Evolutionary conservation across 1,140 invertebrate species (phyloP).

Genomic region (Hylyphantes graminicola): DNA sequence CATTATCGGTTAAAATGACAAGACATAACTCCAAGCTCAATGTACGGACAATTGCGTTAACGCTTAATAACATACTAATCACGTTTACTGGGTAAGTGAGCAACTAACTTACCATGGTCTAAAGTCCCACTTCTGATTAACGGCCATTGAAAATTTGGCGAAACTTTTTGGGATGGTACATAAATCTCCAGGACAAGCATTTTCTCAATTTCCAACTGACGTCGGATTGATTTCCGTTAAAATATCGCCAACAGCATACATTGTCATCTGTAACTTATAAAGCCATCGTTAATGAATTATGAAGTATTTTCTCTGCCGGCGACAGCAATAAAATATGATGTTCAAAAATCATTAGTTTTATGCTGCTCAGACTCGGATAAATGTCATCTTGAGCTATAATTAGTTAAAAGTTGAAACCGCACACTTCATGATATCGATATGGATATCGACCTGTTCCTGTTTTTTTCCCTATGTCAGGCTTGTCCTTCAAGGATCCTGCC

Average conservation of each 20-base stretch:
- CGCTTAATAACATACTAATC: no score
- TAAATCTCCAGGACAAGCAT: constrained; percentile 49
- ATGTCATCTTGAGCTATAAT: constrained; percentile 49
- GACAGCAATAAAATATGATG: constrained; percentile 61
- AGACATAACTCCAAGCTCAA: no score
- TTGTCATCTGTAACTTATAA: constrained; percentile 60
- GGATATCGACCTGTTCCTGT: constrained; percentile 37
- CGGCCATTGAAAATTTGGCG: constrained; percentile 38
- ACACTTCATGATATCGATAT: constrained; percentile 59
- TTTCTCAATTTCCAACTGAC: constrained; percentile 59
- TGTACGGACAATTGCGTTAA: no score
- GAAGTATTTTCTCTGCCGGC: constrained; percentile 45
- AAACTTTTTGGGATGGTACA: constrained; percentile 54
- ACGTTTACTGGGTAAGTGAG: no score
- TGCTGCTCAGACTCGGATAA: constrained; percentile 38
- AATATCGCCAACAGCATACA: constrained; percentile 59
- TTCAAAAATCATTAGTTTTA: constrained; percentile 60
- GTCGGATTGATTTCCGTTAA: constrained; percentile 58
- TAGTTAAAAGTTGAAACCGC: constrained; percentile 60
- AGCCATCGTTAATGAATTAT: constrained; percentile 60
- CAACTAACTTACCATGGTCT: no score
- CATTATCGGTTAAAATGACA: no score
- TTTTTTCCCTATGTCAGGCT: background rate
- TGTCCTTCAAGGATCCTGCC: constrained; percentile 32
- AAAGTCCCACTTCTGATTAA: constrained; percentile 21